Conservation (phyloP, 2,113 vertebrate species). For the Pterocles burchelli region DNA sequence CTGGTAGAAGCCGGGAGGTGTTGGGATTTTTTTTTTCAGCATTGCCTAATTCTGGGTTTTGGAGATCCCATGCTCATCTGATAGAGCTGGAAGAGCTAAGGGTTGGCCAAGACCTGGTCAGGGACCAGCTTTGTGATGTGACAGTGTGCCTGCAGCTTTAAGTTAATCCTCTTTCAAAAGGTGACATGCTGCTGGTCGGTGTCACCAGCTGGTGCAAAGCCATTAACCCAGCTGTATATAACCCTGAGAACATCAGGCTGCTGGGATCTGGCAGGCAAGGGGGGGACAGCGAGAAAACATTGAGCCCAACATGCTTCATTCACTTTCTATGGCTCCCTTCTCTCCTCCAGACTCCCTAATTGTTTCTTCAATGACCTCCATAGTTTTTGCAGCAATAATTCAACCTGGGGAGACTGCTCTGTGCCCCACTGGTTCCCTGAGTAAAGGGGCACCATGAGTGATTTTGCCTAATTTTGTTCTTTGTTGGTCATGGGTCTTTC, state of each 20-base stretch:
- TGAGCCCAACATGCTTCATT: not conserved
- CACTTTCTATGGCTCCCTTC: not conserved
- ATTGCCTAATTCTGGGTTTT: not conserved
- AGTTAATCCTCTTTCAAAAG: not conserved
- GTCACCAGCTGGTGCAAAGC: not conserved
- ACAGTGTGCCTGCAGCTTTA: not conserved
- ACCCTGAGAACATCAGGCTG: not conserved
- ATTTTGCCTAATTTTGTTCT: not conserved
- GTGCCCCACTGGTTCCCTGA: not conserved
- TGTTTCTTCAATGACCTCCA: not conserved
- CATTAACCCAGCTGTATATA: not conserved
- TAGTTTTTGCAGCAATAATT: not conserved
- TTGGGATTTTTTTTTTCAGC: accelerated
- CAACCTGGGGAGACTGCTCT: not conserved
- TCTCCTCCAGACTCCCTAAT: not conserved
- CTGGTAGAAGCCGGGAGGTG: not conserved
- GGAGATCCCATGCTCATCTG: not conserved
- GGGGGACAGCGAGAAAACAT: not conserved
- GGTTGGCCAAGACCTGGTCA: not conserved
- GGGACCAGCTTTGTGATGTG: not conserved
- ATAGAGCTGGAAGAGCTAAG: not conserved
- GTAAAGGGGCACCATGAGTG: not conserved
- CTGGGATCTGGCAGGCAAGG: not conserved
- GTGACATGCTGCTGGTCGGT: not conserved
- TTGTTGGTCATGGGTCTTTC: not conserved